Evolutionary conservation across 2,113 vertebrate species (phyloP).

Genomic region (Leiothrix lutea): DNA sequence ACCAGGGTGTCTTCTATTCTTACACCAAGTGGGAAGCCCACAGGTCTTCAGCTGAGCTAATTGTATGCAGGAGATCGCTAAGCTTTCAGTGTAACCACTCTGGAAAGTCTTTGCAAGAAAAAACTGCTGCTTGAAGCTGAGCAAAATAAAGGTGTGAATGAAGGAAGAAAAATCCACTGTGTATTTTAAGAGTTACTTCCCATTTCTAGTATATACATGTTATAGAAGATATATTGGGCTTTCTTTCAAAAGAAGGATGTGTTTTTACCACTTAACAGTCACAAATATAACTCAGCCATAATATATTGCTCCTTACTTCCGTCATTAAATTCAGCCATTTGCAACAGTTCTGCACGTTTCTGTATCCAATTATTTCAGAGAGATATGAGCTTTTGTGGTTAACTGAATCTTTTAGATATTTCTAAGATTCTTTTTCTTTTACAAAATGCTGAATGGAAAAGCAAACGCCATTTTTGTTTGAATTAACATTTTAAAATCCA

Average conservation of each 20-base stretch:
- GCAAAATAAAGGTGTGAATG: neutral
- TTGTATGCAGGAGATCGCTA: neutral
- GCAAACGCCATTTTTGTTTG: fast-evolving
- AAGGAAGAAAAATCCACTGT: neutral
- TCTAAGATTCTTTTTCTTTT: neutral
- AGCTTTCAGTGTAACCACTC: neutral
- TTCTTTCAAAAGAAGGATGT: neutral
- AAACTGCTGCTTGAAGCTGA: neutral
- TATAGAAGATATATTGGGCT: neutral
- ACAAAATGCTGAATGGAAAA: neutral
- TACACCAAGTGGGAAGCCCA: neutral
- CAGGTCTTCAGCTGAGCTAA: neutral
- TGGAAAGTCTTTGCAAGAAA: neutral
- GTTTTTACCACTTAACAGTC: neutral
- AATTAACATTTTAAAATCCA: neutral
- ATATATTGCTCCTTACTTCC: neutral
- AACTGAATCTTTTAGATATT: neutral
- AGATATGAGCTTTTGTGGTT: neutral
- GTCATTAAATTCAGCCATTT: neutral
- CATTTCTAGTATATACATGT: neutral
- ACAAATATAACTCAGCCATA: neutral
- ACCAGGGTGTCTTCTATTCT: neutral
- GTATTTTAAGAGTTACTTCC: slow-evolving; percentile 10
- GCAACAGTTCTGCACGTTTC: neutral
- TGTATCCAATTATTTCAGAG: neutral